A percentile compares a stretch with the other conserved stretches of the same genome.
These are phyloP conservation scores for Pygathrix nemaeus DNA, from an alignment of 2,113 vertebrate genomes.

Conservation along the genomic window DNA sequence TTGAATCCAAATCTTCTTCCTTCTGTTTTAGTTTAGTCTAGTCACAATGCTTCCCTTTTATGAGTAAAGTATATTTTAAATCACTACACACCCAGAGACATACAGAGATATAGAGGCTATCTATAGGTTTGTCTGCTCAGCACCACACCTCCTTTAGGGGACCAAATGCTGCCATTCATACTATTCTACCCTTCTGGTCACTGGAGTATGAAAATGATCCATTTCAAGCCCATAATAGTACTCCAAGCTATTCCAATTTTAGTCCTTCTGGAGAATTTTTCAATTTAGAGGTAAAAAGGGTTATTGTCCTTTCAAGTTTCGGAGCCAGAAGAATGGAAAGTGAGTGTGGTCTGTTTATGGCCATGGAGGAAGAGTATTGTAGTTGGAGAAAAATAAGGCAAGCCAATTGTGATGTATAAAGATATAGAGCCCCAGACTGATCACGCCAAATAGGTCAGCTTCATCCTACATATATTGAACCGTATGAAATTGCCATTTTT, in stretches of 20 bases:
- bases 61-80: neutral
- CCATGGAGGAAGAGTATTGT: neutral
- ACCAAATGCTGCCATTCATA: neutral
- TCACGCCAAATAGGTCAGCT: neutral
- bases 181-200: neutral
- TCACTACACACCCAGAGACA: neutral
- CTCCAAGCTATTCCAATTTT: neutral
- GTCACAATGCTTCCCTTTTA: slow-evolving; percentile 2
- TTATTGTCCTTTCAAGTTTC: neutral
- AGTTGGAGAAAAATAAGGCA: neutral
- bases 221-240: neutral
- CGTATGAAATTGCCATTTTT: neutral
- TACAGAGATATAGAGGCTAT: neutral
- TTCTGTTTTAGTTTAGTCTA: slow-evolving; percentile 6
- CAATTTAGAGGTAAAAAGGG: neutral
- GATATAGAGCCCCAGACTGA: neutral
- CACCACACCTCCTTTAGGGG: neutral
- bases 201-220: neutral
- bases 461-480: neutral
- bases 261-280: slow-evolving; percentile 5
- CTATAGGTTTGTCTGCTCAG: neutral
- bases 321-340: neutral
- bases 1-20: slow-evolving; percentile 34
- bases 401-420: neutral
- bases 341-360: neutral